These are phyloP conservation scores for Darevskia mixta DNA, from an alignment of 2,797 vertebrate genomes.

Conservation along the genomic window DNA sequence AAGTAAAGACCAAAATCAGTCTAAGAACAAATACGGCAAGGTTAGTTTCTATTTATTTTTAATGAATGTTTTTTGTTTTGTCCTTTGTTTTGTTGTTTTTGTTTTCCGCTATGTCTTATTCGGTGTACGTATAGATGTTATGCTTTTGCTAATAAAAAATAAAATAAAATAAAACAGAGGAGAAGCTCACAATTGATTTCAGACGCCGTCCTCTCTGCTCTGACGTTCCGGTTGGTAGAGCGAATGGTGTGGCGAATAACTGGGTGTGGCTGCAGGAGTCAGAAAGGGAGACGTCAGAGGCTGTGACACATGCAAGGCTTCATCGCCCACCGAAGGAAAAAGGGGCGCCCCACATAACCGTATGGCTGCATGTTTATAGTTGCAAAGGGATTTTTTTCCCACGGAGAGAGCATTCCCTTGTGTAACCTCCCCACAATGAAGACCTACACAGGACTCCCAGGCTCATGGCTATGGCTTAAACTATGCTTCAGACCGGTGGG, in stretches of 20 bases:
- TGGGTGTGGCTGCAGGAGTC: slow-evolving; percentile 83
- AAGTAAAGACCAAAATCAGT: too few species aligned
- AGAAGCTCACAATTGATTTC: slow-evolving; percentile 95
- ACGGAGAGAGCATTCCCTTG: background rate
- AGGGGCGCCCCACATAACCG: too few species aligned
- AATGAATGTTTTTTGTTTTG: too few species aligned
- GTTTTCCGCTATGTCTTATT: too few species aligned
- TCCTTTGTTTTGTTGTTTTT: too few species aligned
- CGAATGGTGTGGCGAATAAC: slow-evolving; percentile 95
- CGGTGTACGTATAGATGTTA: too few species aligned
- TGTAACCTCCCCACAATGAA: background rate
- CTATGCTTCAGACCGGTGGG: too few species aligned
- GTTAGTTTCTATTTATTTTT: too few species aligned
- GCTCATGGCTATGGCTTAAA: too few species aligned
- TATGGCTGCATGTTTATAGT: background rate
- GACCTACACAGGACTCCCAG: too few species aligned
- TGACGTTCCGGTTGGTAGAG: slow-evolving; percentile 89
- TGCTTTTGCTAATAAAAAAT: background rate
- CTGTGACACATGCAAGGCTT: background rate
- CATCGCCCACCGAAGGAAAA: too few species aligned
- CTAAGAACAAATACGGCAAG: too few species aligned
- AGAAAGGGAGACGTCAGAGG: background rate
- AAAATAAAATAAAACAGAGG: background rate
- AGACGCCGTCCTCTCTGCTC: slow-evolving; percentile 91
- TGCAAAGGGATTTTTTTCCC: background rate